phyloP scores from a whole-genome alignment of 2,888 invertebrate species.

The Oasisia sp. region DNA sequence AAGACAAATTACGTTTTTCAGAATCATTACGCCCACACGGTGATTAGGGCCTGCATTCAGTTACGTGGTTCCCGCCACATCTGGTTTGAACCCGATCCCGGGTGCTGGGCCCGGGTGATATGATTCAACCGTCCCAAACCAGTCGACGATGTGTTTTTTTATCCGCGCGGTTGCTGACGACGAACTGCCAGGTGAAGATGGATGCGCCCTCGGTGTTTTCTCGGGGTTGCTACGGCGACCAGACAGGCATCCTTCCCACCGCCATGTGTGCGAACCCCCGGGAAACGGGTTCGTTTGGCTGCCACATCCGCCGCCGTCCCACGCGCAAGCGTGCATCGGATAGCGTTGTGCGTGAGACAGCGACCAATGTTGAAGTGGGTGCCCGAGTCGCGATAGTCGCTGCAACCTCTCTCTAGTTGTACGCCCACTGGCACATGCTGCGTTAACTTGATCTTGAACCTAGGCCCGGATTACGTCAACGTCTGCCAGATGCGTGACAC shows the following conservation, averaged over 20 bases:
- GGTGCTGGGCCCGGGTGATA: not conserved
- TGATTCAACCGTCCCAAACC: not conserved
- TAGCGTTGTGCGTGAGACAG: constrained; percentile 17
- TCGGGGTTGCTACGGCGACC: not conserved
- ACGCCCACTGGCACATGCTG: not conserved
- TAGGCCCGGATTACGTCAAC: constrained; percentile 2
- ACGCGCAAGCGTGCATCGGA: constrained; percentile 17
- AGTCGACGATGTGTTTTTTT: not conserved
- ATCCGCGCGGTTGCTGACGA: not conserved
- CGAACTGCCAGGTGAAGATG: not conserved
- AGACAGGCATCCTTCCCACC: not conserved
- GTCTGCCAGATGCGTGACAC: not conserved
- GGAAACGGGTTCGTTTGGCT: constrained; percentile 12
- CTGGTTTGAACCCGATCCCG: constrained; percentile 11
- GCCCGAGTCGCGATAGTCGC: not conserved
- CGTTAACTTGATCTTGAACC: not conserved
- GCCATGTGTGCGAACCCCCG: not conserved
- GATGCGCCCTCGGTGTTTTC: not conserved
- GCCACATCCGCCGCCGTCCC: not conserved
- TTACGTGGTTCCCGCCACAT: not conserved
- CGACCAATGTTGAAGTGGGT: constrained; percentile 13
- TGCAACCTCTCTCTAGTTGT: not conserved
- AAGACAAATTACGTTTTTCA: not conserved
- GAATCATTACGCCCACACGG: not conserved
- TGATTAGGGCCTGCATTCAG: not conserved